A percentile compares a stretch with the other conserved stretches of the same genome.
These are phyloP conservation scores for Caenorhabditis briggsae DNA, from an alignment of 1,140 invertebrate species.

Conservation along the genomic window DNA sequence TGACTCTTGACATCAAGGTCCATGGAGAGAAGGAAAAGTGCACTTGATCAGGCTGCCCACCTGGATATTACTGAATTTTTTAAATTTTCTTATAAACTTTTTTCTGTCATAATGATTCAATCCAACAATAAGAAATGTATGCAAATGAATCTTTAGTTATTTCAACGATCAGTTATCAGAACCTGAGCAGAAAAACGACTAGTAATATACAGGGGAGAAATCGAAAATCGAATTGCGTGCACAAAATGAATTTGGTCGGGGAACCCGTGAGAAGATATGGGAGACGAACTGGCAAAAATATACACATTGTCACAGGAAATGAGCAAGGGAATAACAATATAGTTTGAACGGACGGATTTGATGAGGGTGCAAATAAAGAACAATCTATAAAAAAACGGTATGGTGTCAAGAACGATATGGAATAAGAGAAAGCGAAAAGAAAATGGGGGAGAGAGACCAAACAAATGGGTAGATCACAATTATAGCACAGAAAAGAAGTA, in stretches of 20 bases:
- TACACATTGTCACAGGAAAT: slow-evolving; percentile 51
- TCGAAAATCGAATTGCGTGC: not conserved
- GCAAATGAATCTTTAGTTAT: not conserved
- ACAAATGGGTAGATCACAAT: slow-evolving; percentile 21
- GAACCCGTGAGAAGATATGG: not conserved
- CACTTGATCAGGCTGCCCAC: slow-evolving; percentile 22
- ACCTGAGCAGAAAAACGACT: slow-evolving; percentile 33
- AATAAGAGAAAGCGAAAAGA: slow-evolving; percentile 19
- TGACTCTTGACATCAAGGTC: slow-evolving; percentile 73
- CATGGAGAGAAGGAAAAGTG: slow-evolving; percentile 71
- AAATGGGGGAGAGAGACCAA: not conserved
- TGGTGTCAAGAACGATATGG: slow-evolving; percentile 27
- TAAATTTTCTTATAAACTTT: not conserved
- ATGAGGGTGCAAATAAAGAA: not conserved
- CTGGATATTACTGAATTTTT: slow-evolving; percentile 31
- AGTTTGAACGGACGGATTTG: not conserved
- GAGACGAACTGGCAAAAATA: slow-evolving; percentile 39
- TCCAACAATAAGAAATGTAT: too few relatives aligned
- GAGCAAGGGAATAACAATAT: not conserved
- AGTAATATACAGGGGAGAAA: not conserved
- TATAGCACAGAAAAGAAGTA: slow-evolving; percentile 44
- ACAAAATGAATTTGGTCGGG: not conserved
- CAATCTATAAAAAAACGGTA: slow-evolving; percentile 40
- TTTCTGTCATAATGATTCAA: too few relatives aligned
- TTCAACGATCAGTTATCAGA: not conserved